A percentile compares a stretch with the other conserved stretches of the same genome.
Evolutionary conservation across 2,888 invertebrate genomes (phyloP).

Genomic region (Petrolisthes cinctipes): DNA sequence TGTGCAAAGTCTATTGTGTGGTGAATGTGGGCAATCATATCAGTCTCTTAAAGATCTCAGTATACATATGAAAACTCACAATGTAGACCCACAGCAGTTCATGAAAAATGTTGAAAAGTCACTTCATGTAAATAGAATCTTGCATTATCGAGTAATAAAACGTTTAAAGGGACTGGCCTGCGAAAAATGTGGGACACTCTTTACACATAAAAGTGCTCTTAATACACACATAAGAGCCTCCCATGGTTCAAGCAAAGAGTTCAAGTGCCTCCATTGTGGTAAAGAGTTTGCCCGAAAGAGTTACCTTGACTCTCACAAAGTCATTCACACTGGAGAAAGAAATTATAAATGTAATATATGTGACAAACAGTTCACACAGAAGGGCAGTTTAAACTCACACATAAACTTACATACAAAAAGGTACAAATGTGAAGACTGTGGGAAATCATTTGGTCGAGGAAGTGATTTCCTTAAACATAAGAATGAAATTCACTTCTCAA

Average conservation of each 20-base stretch:
- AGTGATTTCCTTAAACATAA: neutral
- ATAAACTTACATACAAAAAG: neutral
- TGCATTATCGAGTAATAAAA: neutral
- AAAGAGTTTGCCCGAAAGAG: neutral
- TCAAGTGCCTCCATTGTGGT: neutral
- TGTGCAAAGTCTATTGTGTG: constrained; percentile 12
- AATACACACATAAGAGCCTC: neutral
- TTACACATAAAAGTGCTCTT: constrained; percentile 6
- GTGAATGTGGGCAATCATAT: neutral
- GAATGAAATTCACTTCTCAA: neutral
- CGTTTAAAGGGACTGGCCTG: neutral
- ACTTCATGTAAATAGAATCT: neutral
- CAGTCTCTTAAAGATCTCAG: neutral
- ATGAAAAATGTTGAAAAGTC: constrained; percentile 5
- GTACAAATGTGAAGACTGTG: constrained; percentile 3
- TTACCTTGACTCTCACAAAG: neutral
- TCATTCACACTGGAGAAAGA: neutral
- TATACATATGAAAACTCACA: neutral
- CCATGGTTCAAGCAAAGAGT: neutral
- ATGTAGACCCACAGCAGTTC: neutral
- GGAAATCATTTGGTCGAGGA: neutral
- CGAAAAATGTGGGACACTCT: constrained; percentile 9
- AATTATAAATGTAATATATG: neutral
- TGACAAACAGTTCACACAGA: neutral
- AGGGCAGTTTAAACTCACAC: neutral